Conservation (phyloP, 2,888 invertebrate genomes). For the Bembecia ichneumoniformis region DNA sequence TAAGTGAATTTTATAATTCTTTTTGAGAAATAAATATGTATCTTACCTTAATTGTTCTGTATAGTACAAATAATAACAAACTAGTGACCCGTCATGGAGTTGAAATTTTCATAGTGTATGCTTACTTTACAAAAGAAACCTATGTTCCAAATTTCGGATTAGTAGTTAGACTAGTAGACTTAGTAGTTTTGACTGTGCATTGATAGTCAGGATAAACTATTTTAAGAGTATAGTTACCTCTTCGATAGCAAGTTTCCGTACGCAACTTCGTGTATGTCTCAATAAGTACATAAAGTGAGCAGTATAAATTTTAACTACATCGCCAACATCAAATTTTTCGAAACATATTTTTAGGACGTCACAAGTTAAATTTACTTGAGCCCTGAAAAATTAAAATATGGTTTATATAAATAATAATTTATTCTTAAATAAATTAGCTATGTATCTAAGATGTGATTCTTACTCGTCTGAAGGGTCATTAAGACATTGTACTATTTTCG, state of each 20-base stretch:
- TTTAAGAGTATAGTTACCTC: no score
- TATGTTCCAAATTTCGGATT: no score
- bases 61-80: no score
- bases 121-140: no score
- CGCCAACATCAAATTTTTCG: slow-evolving; percentile 73
- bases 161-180: no score
- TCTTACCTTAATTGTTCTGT: no score
- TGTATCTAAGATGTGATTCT: slow-evolving; percentile 10
- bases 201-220: no score
- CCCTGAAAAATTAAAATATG: slow-evolving; percentile 35
- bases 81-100: no score
- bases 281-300: slow-evolving; percentile 74
- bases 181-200: no score
- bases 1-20: no score
- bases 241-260: slow-evolving; percentile 75
- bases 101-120: no score
- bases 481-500: slow-evolving; percentile 76
- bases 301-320: slow-evolving; percentile 73
- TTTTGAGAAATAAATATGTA: no score
- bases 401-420: neutral
- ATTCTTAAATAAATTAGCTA: neutral
- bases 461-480: slow-evolving; percentile 55
- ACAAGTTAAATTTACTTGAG: slow-evolving; percentile 74
- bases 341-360: slow-evolving; percentile 77
- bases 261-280: slow-evolving; percentile 73